phyloP scores from a whole-genome alignment of 2,113 vertebrate species.

The Aegithalos caudatus region DNA sequence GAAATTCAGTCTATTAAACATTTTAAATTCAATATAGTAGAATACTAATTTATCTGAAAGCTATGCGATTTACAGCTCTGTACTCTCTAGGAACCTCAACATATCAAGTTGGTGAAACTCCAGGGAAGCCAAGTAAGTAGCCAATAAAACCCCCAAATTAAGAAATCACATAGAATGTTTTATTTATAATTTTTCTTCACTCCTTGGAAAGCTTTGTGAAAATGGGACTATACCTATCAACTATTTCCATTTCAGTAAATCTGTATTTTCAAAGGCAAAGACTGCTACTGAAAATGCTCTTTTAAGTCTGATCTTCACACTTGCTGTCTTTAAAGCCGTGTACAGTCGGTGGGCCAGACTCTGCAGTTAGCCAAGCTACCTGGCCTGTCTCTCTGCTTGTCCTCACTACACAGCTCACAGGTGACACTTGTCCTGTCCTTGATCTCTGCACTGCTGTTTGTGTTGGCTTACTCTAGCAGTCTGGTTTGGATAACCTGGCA shows the following conservation, averaged over 20 bases:
- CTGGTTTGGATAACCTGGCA: neutral
- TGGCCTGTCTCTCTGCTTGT: neutral
- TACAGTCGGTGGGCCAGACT: neutral
- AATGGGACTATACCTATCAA: neutral
- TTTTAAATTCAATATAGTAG: neutral
- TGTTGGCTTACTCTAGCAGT: neutral
- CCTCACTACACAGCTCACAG: neutral
- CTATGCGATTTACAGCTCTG: neutral
- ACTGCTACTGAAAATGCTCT: neutral
- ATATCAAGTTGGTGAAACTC: neutral
- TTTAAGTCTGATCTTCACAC: neutral
- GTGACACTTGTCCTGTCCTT: rapidly evolving
- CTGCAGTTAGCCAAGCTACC: neutral
- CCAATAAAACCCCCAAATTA: neutral
- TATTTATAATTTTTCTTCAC: neutral
- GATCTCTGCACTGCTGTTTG: neutral
- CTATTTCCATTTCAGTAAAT: neutral
- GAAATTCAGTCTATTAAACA: neutral
- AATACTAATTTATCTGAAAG: neutral
- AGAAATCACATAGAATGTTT: neutral
- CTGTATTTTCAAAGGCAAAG: neutral
- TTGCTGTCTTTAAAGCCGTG: neutral
- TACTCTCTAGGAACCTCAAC: neutral
- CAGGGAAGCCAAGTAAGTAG: neutral
- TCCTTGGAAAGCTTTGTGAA: neutral